Evolutionary conservation across 1,140 invertebrate species (phyloP).

Genomic region (Leguminivora glycinivorella): DNA sequence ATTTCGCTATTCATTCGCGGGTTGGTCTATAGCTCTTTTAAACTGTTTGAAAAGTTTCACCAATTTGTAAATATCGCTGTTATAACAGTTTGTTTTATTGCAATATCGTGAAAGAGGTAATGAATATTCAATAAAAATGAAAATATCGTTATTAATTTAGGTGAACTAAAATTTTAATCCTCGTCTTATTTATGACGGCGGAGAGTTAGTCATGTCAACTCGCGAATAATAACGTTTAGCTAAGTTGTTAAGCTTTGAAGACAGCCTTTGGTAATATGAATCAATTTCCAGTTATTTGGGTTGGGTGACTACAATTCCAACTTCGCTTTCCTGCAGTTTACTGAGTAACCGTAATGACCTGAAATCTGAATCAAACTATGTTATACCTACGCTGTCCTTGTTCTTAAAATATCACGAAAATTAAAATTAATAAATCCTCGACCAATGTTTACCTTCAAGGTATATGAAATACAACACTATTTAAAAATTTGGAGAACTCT

Average conservation of each 20-base stretch:
- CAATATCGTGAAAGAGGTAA: no score
- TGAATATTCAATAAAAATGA: no score
- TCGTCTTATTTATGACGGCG: no score
- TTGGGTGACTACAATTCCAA: no score
- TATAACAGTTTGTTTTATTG: neutral
- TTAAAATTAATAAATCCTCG: neutral
- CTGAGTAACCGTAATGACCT: neutral
- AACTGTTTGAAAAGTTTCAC: neutral
- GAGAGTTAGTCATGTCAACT: no score
- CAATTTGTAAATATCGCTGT: neutral
- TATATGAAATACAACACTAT: neutral
- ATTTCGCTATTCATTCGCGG: neutral
- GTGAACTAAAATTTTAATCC: no score
- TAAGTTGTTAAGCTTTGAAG: no score
- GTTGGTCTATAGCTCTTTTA: neutral
- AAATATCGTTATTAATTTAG: no score
- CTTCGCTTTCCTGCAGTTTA: neutral
- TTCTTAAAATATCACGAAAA: neutral
- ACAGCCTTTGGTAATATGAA: no score
- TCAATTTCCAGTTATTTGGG: no score
- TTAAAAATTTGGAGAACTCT: neutral
- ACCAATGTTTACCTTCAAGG: conserved; percentile 6
- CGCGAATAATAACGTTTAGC: no score
- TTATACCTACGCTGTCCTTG: neutral
- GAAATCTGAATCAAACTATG: neutral